Percentiles rank a stretch among this genome's conserved stretches.
These are phyloP conservation scores for Psettodes erumei DNA, from an alignment of 2,113 vertebrate species.

Conservation along the genomic window DNA sequence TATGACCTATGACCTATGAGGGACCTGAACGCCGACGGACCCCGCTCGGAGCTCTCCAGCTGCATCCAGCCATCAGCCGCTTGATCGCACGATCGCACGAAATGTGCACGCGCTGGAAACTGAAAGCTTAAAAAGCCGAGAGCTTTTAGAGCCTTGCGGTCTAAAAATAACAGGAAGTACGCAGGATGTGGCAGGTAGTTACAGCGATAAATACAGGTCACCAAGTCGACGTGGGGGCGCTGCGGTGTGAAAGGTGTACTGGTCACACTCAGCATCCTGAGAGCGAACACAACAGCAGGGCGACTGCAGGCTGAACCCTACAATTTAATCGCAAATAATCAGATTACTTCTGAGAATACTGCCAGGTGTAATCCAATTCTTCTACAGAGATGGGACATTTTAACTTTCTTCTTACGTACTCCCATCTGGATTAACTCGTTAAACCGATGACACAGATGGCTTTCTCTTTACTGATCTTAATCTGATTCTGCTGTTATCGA, in stretches of 20 bases:
- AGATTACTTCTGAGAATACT: background rate
- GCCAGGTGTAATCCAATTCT: background rate
- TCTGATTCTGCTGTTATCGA: background rate
- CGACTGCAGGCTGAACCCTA: background rate
- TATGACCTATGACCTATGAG: too few species aligned
- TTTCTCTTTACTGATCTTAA: background rate
- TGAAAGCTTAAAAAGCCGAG: background rate
- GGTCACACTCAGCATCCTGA: background rate
- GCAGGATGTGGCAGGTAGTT: constrained; percentile 12
- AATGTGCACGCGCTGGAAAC: background rate
- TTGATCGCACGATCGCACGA: background rate
- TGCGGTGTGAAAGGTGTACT: background rate
- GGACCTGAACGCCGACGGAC: too few species aligned
- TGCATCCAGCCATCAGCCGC: background rate
- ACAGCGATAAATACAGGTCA: background rate
- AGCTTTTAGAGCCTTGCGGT: background rate
- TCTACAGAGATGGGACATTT: background rate
- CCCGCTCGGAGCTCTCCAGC: background rate
- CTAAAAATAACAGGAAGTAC: constrained; percentile 42
- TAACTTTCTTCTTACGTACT: background rate
- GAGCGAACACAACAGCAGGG: background rate
- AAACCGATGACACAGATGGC: background rate
- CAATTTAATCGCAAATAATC: background rate
- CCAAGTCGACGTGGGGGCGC: rapidly evolving
- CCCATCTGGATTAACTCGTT: background rate